A percentile compares a stretch with the other conserved stretches of the same genome.
phyloP scores from a whole-genome alignment of 2,888 invertebrate species.

The Chalcosyrphus nemorum region DNA sequence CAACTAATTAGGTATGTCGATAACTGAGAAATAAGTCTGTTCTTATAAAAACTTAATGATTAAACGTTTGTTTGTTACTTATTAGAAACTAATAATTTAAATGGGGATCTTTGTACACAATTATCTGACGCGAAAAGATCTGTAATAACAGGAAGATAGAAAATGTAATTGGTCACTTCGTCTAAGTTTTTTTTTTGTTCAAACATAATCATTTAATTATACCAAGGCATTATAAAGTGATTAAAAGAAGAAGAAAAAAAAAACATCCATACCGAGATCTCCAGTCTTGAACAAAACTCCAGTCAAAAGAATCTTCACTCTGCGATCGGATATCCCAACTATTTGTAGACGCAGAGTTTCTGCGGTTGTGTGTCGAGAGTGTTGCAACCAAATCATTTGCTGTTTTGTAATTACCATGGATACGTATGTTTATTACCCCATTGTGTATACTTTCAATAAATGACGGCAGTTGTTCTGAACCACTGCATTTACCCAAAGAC shows the following conservation, averaged over 20 bases:
- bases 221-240: background rate
- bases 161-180: background rate
- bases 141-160: background rate
- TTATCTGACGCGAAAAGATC: too few relatives aligned
- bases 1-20: too few relatives aligned
- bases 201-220: too few relatives aligned
- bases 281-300: slow-evolving; percentile 90
- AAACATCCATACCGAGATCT: slow-evolving; percentile 84
- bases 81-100: too few relatives aligned
- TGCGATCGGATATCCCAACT: slow-evolving; percentile 74
- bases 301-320: slow-evolving; percentile 84
- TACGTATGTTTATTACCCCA: slow-evolving; percentile 85
- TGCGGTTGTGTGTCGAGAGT: slow-evolving; percentile 80
- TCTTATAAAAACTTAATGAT: too few relatives aligned
- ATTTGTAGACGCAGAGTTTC: slow-evolving; percentile 36
- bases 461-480: slow-evolving; percentile 82
- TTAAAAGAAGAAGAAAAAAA: background rate
- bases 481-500: slow-evolving; percentile 64
- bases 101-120: too few relatives aligned
- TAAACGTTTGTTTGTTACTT: too few relatives aligned
- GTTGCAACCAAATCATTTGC: slow-evolving; percentile 85
- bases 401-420: slow-evolving; percentile 85
- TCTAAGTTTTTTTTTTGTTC: background rate
- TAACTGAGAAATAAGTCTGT: too few relatives aligned
- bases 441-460: slow-evolving; percentile 82